Evolutionary conservation across 2,113 vertebrate species (phyloP).

Genomic region (Fukomys damarensis): DNA sequence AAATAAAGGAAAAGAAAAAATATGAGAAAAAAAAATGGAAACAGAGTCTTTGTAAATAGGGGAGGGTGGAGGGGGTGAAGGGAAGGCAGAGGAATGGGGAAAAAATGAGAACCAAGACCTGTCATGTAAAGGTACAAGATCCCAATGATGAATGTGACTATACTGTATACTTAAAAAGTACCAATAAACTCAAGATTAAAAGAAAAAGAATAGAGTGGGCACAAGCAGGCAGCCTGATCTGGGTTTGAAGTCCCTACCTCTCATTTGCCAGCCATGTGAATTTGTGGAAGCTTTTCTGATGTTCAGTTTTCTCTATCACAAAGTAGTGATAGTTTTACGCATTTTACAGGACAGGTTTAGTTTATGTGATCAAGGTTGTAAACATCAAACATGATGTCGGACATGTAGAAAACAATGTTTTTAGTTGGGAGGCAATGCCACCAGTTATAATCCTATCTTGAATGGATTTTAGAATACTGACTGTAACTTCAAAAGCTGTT

Average conservation of each 20-base stretch:
- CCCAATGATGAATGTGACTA: no score
- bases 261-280: neutral
- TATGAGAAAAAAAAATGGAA: no score
- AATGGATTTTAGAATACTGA: constrained; percentile 16
- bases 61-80: no score
- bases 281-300: neutral
- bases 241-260: constrained; percentile 12
- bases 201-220: no score
- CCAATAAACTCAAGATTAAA: no score
- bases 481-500: constrained; percentile 28
- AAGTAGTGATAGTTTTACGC: neutral
- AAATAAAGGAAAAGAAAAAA: no score
- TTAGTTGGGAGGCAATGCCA: constrained; percentile 11
- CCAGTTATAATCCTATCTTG: neutral
- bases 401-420: neutral
- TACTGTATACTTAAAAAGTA: no score
- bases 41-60: no score
- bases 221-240: neutral
- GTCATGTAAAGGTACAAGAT: no score
- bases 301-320: neutral
- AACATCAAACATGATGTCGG: neutral
- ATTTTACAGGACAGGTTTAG: neutral
- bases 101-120: no score
- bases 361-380: neutral
- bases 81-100: no score